Conservation (phyloP, 2,797 vertebrate species). For the Gymnodraco acuticeps region DNA sequence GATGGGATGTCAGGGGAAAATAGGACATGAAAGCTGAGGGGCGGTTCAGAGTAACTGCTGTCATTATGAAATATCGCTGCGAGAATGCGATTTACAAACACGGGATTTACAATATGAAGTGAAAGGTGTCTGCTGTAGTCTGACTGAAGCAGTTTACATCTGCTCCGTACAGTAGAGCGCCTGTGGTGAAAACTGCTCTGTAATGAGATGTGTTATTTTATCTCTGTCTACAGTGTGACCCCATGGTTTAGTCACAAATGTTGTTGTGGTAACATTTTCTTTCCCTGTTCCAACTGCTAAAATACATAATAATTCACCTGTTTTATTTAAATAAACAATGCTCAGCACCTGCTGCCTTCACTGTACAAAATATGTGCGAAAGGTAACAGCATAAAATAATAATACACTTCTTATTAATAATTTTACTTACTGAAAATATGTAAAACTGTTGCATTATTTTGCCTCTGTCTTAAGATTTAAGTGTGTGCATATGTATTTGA, state of each 20-base stretch:
- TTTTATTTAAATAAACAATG: conserved; percentile 21
- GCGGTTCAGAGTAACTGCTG: conserved; percentile 57
- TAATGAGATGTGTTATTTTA: conserved; percentile 49
- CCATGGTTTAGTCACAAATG: conserved; percentile 25
- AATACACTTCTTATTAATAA: not conserved
- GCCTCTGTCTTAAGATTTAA: not conserved
- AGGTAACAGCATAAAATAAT: conserved; percentile 1
- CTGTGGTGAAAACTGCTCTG: conserved; percentile 24
- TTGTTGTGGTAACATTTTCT: conserved; percentile 15
- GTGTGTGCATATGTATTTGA: not conserved
- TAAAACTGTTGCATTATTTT: not conserved
- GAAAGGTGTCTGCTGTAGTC: conserved; percentile 36
- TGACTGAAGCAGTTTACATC: conserved; percentile 51
- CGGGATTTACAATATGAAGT: conserved; percentile 45
- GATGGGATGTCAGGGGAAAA: conserved; percentile 54
- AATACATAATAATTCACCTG: conserved; percentile 13
- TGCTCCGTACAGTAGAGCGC: conserved; percentile 25
- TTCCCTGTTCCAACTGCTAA: conserved; percentile 15
- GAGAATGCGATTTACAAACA: conserved; percentile 32
- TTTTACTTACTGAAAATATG: not conserved
- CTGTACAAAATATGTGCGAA: not conserved
- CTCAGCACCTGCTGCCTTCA: conserved; percentile 17
- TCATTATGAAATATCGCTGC: conserved; percentile 64
- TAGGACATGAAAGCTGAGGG: conserved; percentile 40
- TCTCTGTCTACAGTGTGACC: conserved; percentile 45